phyloP scores from a whole-genome alignment of 2,113 vertebrate genomes.

The Ailurus styani region DNA sequence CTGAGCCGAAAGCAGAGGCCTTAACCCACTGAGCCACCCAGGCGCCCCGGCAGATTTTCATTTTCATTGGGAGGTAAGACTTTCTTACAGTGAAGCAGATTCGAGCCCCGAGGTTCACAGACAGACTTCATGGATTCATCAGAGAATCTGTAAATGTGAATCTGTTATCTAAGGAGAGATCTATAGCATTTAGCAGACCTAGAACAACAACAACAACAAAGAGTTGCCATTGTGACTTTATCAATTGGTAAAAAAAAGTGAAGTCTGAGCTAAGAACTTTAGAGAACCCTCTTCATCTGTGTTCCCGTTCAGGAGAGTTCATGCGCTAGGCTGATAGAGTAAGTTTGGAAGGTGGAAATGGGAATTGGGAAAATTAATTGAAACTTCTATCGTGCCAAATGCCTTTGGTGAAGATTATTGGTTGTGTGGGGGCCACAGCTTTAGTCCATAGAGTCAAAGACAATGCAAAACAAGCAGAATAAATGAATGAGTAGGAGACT shows the following conservation, averaged over 20 bases:
- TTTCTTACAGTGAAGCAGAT: neutral
- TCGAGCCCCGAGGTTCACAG: neutral
- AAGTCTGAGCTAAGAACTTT: neutral
- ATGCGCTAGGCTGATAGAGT: neutral
- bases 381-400: neutral
- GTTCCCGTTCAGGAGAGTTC: neutral
- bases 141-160: neutral
- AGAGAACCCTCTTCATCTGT: neutral
- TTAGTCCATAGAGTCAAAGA: neutral
- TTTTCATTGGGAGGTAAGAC: neutral
- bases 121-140: neutral
- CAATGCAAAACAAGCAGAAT: neutral
- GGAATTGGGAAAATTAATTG: neutral
- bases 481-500: neutral
- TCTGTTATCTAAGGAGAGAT: neutral
- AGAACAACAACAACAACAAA: neutral
- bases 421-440: neutral
- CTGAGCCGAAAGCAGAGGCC: too few relatives aligned
- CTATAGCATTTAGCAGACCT: neutral
- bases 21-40: too few relatives aligned
- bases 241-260: neutral
- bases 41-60: neutral
- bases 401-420: neutral
- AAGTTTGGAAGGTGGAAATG: neutral
- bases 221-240: neutral